Evolutionary conservation across 1,140 invertebrate species (phyloP), one percentile per base, ranked within the genome.

Genomic region (Cecropterus lyciades): DNA sequence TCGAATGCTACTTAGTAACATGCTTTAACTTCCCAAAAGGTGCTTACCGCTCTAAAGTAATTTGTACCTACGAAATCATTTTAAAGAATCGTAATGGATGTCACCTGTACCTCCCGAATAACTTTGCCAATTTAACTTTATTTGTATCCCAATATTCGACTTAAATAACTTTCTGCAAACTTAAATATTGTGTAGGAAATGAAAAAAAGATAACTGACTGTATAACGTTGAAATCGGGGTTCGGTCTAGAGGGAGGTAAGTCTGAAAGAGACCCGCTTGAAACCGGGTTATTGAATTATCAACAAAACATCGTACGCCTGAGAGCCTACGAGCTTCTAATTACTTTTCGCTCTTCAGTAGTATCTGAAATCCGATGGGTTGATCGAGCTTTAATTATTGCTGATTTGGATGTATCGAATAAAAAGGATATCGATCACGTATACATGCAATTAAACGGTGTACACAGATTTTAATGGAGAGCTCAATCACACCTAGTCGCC

Each of bases 51-150:
- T 69, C 70, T 46, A 73, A 79, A 75, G 73, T 69, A 82, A 82
- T 79, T 76, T 78, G 77, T 77, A 72, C 74, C 69, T 72, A 68
- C 63, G 64, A 75, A 77, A 80, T 77, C 60, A 73, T 80, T 75
- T 79, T 76, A 65, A 74, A 82, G 70, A 82, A 76, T 79, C 70
- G 69, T 82, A 83, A 85, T 83, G 67, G 75, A 78, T 82, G 77
- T 82, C 82, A 85, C 82, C 82, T 82, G 82, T 84, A 80, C 69
- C 68, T 64, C 67, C 69, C 65, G 63, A 66, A 69, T 65, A 91
- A 89, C 89, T 91, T 91, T 91, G 73, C 82, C 85, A 91, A 91
- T 91, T 91, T 91, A 91, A 91, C 85, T 91, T 91, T 88, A 88
- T 89, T 87, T 91, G 80, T 87, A 84, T 87, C 82, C 48, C 72